Evolutionary conservation across 2,797 vertebrate genomes (phyloP).

Genomic region (Loris lydekkerianus): DNA sequence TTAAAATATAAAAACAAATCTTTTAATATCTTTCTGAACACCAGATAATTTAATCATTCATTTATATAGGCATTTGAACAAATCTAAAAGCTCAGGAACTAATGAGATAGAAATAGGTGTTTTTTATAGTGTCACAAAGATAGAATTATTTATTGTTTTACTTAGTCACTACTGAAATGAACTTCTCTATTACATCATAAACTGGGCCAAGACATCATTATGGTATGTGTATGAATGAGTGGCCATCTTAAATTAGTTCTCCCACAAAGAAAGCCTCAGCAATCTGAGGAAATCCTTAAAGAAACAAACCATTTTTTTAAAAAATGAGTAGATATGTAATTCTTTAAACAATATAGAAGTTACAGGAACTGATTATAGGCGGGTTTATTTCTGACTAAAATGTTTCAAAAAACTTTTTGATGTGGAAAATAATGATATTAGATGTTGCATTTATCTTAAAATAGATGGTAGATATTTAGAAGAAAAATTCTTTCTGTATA

Average conservation of each 20-base stretch:
- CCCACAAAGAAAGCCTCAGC: conserved; percentile 54
- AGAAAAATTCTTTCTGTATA: conserved; percentile 71
- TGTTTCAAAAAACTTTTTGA: conserved; percentile 69
- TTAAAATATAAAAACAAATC: conserved; percentile 67
- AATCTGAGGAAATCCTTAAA: conserved; percentile 70
- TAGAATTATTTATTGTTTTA: conserved; percentile 77
- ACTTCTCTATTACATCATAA: conserved; percentile 75
- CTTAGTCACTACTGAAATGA: conserved; percentile 75
- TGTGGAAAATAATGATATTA: conserved; percentile 70
- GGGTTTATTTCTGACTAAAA: conserved; percentile 53
- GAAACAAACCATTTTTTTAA: conserved; percentile 65
- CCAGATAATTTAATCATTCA: conserved; percentile 70
- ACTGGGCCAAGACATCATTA: conserved; percentile 61
- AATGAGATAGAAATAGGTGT: conserved; percentile 73
- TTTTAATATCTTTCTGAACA: conserved; percentile 57
- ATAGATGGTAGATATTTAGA: conserved; percentile 74
- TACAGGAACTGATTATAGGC: conserved; percentile 49
- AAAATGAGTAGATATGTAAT: conserved; percentile 50
- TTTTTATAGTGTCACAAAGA: conserved; percentile 77
- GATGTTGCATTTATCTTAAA: conserved; percentile 71
- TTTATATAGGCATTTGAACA: conserved; percentile 74
- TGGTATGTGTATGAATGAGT: conserved; percentile 66
- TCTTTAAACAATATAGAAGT: conserved; percentile 42
- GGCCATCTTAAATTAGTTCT: conserved; percentile 72
- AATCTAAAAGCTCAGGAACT: conserved; percentile 74